These are phyloP conservation scores for Tragelaphus strepsiceros DNA, from an alignment of 2,113 vertebrate species.

Conservation along the genomic window DNA sequence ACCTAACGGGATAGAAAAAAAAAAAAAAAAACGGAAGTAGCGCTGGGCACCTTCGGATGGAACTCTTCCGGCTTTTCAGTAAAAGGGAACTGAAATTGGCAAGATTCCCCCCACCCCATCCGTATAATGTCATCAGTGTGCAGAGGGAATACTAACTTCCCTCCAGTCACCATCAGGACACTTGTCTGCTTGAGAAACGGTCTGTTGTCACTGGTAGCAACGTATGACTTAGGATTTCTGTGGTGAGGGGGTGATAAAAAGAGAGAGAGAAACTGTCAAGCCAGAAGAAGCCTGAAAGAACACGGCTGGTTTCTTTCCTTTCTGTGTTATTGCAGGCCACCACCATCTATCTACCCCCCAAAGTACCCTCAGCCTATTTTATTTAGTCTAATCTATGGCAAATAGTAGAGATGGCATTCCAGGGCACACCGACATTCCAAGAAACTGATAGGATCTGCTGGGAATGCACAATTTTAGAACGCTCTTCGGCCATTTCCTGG, in stretches of 20 bases:
- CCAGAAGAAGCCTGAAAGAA: constrained; percentile 9
- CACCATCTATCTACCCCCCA: constrained; percentile 25
- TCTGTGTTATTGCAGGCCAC: constrained; percentile 40
- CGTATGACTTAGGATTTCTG: background rate
- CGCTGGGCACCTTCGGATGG: constrained; percentile 54
- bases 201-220: background rate
- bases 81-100: constrained; percentile 25
- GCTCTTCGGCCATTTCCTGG: constrained; percentile 26
- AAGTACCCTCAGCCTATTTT: background rate
- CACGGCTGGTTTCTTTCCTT: constrained; percentile 8
- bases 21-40: constrained; percentile 48
- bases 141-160: constrained; percentile 34
- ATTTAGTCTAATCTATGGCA: constrained; percentile 29
- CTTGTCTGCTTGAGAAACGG: constrained; percentile 35
- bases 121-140: constrained; percentile 50
- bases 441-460: background rate
- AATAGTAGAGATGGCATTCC: constrained; percentile 50
- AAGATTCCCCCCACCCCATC: background rate
- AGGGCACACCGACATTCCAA: constrained; percentile 28
- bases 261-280: background rate
- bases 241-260: background rate
- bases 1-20: constrained; percentile 66
- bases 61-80: background rate
- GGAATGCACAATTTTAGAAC: constrained; percentile 47
- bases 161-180: constrained; percentile 26